These are phyloP conservation scores for Gobius niger DNA, from an alignment of 2,113 vertebrate species.

Conservation along the genomic window DNA sequence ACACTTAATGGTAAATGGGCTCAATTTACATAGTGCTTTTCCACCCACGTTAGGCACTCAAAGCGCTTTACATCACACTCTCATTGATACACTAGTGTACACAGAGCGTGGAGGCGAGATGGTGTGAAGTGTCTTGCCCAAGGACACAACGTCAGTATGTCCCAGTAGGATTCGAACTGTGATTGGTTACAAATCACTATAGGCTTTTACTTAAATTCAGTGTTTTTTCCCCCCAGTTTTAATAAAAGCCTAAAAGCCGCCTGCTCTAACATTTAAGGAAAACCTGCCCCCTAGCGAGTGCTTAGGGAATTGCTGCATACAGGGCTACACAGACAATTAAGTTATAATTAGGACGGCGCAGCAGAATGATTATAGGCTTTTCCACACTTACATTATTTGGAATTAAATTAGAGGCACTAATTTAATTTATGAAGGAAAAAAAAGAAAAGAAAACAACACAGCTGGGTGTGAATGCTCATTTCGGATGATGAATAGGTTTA, in stretches of 20 bases:
- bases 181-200: too few relatives aligned
- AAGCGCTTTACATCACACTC: too few relatives aligned
- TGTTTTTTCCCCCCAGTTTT: too few relatives aligned
- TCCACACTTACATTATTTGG: conserved; percentile 41
- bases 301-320: conserved; percentile 5
- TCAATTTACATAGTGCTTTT: too few relatives aligned
- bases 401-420: conserved; percentile 54
- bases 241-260: neutral
- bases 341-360: conserved; percentile 51
- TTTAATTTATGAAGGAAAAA: conserved; percentile 27
- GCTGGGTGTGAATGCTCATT: conserved; percentile 19
- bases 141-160: too few relatives aligned
- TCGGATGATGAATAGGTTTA: conserved; percentile 13
- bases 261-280: conserved; percentile 20
- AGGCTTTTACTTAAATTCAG: too few relatives aligned
- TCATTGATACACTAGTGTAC: too few relatives aligned
- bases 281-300: conserved; percentile 59
- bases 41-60: too few relatives aligned
- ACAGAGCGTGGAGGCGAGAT: too few relatives aligned
- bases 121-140: too few relatives aligned
- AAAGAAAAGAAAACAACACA: conserved; percentile 32
- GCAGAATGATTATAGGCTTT: conserved; percentile 49
- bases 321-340: conserved; percentile 60
- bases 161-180: too few relatives aligned
- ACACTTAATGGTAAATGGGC: too few relatives aligned